Base-by-base conservation (phyloP, 2,888 invertebrate genomes). In the Spodoptera exigua region DNA sequence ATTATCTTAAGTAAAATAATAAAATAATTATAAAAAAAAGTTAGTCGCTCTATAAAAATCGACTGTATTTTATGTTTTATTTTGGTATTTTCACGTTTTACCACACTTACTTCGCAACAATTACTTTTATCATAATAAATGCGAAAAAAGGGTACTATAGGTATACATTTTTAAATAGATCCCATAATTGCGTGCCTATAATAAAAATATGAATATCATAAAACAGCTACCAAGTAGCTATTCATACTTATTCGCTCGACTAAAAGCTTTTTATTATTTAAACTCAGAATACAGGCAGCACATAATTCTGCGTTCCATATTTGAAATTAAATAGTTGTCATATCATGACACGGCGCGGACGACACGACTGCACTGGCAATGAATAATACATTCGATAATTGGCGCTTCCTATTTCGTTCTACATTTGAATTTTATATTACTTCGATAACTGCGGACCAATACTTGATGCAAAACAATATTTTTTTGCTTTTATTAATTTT, bases 351-450 rank as follows among this genome's bases (percentile, higher is more conserved):
- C 45, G 43, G 46, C 32, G 43, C 40, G 40, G 44, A 62, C 54
- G 59, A 60, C 37, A 46, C 51, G 53, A 39, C 21, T 63, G 46
- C 63, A 73, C 59, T 69, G 16, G 35, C 54, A 72, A 67, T 71
- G 70, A 71, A 74, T 65, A 61, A 58, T 70, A 54, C 53, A 74
- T 66, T 21, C 47, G 44, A 70, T 72, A 72, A 72, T 72, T 67
- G 75, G 35, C 44, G 55, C 51, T 74, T 64, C 71, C 74, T 62
- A 71, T 60, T 57, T 60, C 48, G 48, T 63, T 64, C 48, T 11
- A 51, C 47, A 71, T 74, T 73, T 73, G 59, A 63, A 70, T 66
- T 70, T 57, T 66, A 70, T 62, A 74, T 60, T 40, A 52, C 60
- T 69, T 55, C 57, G 55, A 39, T 66, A 40, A 27, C 43, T 52